Conservation (phyloP, 2,888 invertebrate species). For the Sinohyriopsis cumingii region DNA sequence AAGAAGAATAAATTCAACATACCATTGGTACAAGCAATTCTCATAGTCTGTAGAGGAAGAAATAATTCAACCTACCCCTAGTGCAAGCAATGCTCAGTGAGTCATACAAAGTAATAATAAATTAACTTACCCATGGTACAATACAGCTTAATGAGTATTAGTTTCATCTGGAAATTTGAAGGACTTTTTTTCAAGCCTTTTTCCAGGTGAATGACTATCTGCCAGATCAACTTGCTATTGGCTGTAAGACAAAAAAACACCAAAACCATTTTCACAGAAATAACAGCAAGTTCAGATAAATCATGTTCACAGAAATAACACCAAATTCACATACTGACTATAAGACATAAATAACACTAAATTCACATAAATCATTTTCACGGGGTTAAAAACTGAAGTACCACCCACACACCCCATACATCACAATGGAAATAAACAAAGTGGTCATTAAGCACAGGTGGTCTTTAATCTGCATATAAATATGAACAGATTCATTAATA, state of each 20-base stretch:
- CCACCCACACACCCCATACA: too few relatives aligned
- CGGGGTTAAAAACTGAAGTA: too few relatives aligned
- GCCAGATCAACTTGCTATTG: constrained; percentile 66
- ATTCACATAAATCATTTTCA: too few relatives aligned
- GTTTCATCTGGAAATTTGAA: constrained; percentile 90
- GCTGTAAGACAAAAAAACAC: constrained; percentile 49
- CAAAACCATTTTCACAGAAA: too few relatives aligned
- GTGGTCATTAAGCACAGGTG: not conserved
- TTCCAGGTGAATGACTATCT: constrained; percentile 80
- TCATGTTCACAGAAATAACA: too few relatives aligned
- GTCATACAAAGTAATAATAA: not conserved
- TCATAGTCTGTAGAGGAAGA: not conserved
- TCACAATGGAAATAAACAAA: not conserved
- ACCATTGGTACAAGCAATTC: not conserved
- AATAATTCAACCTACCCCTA: constrained; percentile 76
- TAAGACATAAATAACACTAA: too few relatives aligned
- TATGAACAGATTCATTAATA: too few relatives aligned
- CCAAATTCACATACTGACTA: too few relatives aligned
- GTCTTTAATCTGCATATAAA: not conserved
- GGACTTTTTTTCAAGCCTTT: constrained; percentile 84
- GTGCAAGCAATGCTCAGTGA: constrained; percentile 73
- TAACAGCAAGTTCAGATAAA: too few relatives aligned
- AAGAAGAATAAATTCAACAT: too few relatives aligned
- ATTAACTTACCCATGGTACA: constrained; percentile 79
- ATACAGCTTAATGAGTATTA: constrained; percentile 87